Evolutionary conservation across 2,113 vertebrate species (phyloP).

Genomic region (Cebidichthys violaceus): DNA sequence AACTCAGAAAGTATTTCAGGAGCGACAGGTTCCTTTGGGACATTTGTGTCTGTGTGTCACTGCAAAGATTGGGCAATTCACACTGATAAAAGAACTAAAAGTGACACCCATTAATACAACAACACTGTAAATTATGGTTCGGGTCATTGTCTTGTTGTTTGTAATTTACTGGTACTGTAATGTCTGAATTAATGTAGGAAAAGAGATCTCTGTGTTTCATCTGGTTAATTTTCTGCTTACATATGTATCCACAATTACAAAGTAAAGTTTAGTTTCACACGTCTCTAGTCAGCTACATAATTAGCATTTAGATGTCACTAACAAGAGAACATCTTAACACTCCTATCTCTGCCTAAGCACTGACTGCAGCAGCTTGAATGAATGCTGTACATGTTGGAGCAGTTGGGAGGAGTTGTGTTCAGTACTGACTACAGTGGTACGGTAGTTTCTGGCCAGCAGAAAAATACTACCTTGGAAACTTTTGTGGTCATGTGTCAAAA

Average conservation of each 20-base stretch:
- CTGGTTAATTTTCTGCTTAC: background rate
- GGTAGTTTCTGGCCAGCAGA: background rate
- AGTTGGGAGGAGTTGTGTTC: background rate
- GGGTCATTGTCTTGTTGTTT: conserved; percentile 9
- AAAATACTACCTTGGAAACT: conserved; percentile 4
- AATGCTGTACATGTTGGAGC: background rate
- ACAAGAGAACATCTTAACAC: background rate
- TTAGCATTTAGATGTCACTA: background rate
- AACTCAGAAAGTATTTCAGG: background rate
- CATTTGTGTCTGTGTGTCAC: background rate
- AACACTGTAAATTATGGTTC: background rate
- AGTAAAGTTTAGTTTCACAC: background rate
- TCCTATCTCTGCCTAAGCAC: background rate
- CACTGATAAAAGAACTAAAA: background rate
- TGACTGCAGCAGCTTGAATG: background rate
- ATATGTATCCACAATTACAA: background rate
- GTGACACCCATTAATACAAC: background rate
- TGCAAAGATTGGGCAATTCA: background rate
- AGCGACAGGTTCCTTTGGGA: background rate
- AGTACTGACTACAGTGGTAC: background rate
- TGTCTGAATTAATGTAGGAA: background rate
- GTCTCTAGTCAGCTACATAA: background rate
- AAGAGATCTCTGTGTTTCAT: background rate
- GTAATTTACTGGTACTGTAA: background rate
- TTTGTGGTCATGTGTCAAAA: background rate